These are phyloP conservation scores for Metacarcinus magister DNA, from an alignment of 2,888 invertebrate species.

Conservation along the genomic window DNA sequence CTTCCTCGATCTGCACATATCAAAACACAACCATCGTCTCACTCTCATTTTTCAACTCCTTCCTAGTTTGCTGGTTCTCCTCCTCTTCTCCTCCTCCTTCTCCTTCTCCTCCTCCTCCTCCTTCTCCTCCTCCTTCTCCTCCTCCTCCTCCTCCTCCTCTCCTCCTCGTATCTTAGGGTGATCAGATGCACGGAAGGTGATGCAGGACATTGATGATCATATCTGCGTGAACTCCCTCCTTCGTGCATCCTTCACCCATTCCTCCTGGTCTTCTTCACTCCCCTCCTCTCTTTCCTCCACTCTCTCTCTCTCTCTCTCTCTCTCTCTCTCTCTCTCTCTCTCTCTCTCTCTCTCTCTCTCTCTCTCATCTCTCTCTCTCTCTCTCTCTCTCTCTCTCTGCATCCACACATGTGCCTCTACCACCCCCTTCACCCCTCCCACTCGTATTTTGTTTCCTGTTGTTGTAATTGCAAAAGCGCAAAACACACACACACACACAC, in stretches of 20 bases:
- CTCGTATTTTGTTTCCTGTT: neutral
- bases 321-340: no score
- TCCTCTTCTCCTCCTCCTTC: no score
- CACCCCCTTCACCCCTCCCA: neutral
- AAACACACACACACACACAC: neutral
- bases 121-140: constrained; percentile 27
- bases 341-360: constrained; percentile 1
- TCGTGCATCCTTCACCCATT: neutral
- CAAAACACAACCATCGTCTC: neutral
- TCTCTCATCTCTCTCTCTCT: neutral
- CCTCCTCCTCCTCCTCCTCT: no score
- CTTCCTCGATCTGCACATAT: neutral
- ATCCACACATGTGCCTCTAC: neutral
- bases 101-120: neutral
- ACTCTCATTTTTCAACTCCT: neutral
- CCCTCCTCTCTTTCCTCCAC: no score
- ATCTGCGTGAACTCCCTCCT: neutral
- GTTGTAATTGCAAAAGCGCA: no score
- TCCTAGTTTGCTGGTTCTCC: no score
- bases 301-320: no score
- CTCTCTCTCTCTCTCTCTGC: no score
- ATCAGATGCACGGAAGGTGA: no score
- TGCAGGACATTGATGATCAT: neutral
- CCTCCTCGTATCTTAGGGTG: neutral
- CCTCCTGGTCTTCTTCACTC: neutral